Evolutionary conservation across 2,888 invertebrate species (phyloP), one percentile per base, ranked within the genome.

Genomic region (Ligdia adustata): DNA sequence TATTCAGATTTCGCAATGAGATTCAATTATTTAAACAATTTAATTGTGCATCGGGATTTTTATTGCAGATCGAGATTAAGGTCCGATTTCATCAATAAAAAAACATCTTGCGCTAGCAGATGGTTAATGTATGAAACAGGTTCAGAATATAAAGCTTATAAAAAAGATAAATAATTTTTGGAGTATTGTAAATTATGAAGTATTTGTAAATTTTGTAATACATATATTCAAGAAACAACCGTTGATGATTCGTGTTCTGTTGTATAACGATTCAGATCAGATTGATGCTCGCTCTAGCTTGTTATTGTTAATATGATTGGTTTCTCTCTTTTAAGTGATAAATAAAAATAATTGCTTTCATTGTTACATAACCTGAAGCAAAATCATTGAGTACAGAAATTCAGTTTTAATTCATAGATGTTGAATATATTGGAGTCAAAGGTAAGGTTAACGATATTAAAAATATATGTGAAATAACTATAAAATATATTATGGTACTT

Each of bases 1-100:
- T 54, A 54, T 22, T 27, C 9, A 49, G 32, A 14, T 59, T 59
- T 28, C 43, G 45, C 39, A 54, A 58, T 14, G 32, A 22, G 28
- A 50, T 47, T 51, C 48, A 46, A 54, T 59, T 56, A 55, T 35
- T 53, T 50, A 38, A 46, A 42, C 34, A 50, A 52, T 44, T 37
- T 34, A 50, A 44, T 38, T 38, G 38, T 42, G 37, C 13, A 11
- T 20, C 38, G 3, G 11, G 15, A 27, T 9, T 34, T 33, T 26
- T 27, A 24, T 18, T 12, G 9, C 12, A 29, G 29, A 46, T 40
- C 12, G 24, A 35, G 35, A 16, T 29, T 22, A 28, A 28, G 16
- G 18, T 12, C 12, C 11, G 7, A 37, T 18, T 37, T 37, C 27
- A 27, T 37, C 16, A 28, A 37, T 16, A 28, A 9, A 28, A 3